Evolutionary conservation across 2,888 invertebrate genomes (phyloP), one percentile per base, ranked within the genome.

Genomic region (Proisotoma minuta): DNA sequence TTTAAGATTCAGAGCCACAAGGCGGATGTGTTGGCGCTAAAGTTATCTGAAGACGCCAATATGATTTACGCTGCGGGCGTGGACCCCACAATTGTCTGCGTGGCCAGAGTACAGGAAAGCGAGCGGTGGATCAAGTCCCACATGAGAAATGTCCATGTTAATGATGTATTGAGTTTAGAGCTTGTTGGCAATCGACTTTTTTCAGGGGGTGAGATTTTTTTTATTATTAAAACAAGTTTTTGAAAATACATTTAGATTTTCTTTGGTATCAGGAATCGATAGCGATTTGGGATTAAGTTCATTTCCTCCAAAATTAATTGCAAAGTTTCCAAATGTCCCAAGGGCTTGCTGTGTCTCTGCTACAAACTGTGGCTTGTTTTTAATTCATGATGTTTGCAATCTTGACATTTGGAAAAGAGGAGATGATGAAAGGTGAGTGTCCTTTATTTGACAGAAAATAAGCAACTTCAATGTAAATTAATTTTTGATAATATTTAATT

Each of bases 101-200:
- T 89, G 76, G 83, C 84, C 12, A 85, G 84, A 76, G 84, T 89
- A 78, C 80, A 34, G 80, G 82, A 26, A 76, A 79, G 71, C 66
- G 80, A 81, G n/a, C 84, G 84, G 66, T 95, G 95, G 95, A 87
- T 93, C 0, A 88, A 87, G 75, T 87, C 87, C 72, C 82, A 88
- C 5, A 87, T 90, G 70, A 83, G 89, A 63, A 83, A 84, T 74
- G 84, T 90, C 54, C 95, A 96, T 77, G 86, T 87, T 52, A 92
- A 96, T 77, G 94, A 94, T 79, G 91, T 96, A 1, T 84, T 88
- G 74, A 84, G 86, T 0, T 78, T 95, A 56, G 80, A 84, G 1
- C 80, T 87, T 40, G 80, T 83, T 54, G 83, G 82, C 10, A 81
- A 84, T 3, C 84, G 83, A 75, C 79, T 94, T 20, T 84, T 88